A percentile compares a stretch with the other conserved stretches of the same genome.
These are phyloP conservation scores for Thermophis baileyi DNA, from an alignment of 2,113 vertebrate genomes.

Conservation along the genomic window DNA sequence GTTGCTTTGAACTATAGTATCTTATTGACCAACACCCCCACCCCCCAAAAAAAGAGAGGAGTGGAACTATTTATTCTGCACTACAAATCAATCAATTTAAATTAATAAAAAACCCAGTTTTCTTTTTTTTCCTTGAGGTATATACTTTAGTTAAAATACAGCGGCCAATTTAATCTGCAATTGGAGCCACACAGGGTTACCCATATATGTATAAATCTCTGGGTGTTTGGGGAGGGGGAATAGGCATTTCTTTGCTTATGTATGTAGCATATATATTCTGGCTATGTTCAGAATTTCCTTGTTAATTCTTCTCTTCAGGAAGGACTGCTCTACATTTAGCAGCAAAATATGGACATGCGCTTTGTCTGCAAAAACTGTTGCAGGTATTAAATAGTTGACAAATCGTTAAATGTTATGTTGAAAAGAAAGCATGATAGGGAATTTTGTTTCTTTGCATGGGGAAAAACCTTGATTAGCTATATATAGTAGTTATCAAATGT, in stretches of 20 bases:
- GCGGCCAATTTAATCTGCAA: neutral
- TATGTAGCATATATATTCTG: neutral
- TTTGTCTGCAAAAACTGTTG: constrained; percentile 91
- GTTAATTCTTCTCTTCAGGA: constrained; percentile 64
- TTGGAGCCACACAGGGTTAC: neutral
- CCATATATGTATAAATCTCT: neutral
- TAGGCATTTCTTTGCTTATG: neutral
- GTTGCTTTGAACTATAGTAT: neutral
- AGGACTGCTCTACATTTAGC: constrained; percentile 92
- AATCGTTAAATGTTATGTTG: neutral
- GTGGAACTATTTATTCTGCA: neutral
- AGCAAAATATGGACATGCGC: constrained; percentile 86
- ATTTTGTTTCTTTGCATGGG: neutral
- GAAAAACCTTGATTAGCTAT: neutral
- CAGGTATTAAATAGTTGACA: constrained; percentile 76
- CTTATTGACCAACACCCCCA: neutral
- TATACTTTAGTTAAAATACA: neutral
- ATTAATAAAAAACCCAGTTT: neutral
- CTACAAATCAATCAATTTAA: neutral
- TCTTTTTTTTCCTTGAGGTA: neutral
- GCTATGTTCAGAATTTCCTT: neutral
- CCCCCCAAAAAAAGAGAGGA: neutral
- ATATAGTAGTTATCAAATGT: neutral
- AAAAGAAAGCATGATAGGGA: neutral
- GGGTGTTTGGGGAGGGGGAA: neutral